phyloP scores from a whole-genome alignment of 2,113 vertebrate genomes.

The Desmodus rotundus region DNA sequence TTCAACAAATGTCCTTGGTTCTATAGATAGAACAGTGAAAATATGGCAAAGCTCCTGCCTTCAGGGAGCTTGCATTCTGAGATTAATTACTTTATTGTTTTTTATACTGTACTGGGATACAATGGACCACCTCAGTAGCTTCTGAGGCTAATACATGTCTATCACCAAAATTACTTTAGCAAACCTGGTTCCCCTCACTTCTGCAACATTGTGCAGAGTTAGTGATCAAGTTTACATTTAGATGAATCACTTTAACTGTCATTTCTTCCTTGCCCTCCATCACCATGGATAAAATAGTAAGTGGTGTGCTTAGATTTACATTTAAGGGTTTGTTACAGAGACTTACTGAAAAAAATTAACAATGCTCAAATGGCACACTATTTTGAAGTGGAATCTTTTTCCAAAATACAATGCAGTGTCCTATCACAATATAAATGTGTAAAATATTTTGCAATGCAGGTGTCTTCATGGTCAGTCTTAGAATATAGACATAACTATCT shows the following conservation, averaged over 20 bases:
- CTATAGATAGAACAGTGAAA: background rate
- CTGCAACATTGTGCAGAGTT: background rate
- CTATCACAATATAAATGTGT: background rate
- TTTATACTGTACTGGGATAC: background rate
- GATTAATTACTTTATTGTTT: background rate
- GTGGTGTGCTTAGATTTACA: background rate
- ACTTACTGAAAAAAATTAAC: background rate
- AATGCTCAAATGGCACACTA: background rate
- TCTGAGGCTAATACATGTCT: background rate
- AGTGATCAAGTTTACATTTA: background rate
- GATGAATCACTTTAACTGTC: background rate
- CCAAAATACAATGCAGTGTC: slow-evolving; percentile 10
- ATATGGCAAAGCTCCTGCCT: background rate
- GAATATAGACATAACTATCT: background rate
- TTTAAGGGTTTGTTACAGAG: slow-evolving; percentile 26
- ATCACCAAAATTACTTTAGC: background rate
- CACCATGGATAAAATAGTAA: background rate
- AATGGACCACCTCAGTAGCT: background rate
- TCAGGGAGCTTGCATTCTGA: background rate
- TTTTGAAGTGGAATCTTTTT: slow-evolving; percentile 5
- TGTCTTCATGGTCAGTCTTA: slow-evolving; percentile 20
- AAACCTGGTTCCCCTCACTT: background rate
- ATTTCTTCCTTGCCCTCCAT: background rate
- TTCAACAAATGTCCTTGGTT: background rate
- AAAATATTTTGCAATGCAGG: background rate